Base-by-base conservation (phyloP, 2,888 invertebrate genomes). In the Leptogaster cylindrica region DNA sequence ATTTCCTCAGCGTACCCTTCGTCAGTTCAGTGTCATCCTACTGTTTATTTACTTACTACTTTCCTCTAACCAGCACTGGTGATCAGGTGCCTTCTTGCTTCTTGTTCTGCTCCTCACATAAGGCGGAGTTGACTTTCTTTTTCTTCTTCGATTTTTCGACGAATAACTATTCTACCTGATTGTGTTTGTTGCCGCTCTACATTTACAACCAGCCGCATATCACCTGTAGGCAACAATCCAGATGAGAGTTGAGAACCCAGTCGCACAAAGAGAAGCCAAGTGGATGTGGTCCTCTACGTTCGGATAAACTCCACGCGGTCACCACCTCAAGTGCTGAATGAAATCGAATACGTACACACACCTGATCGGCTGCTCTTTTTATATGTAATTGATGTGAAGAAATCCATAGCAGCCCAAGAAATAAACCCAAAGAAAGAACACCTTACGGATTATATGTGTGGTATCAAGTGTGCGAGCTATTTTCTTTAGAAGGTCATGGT, bases 401-500 rank as follows among this genome's bases (percentile, higher is more conserved):
- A 58, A 63, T 48, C 46, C 33, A 64, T 64, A 64, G 46, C 7
- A 12, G 14, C 46, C n/a, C 7, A 46, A 28, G 41, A 63, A 48
- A 44, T 33, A 64, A 31, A 65, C 50, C 50, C 51, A 36, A 70
- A 65, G 69, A 67, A 70, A 67, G 69, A 67, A 67, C 69, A 70
- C 69, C 69, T 65, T 70, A 70, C 51, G 55, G 67, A 61, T 51
- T 63, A 31, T 52, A 39, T 44, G 50, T 63, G 67, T 74, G 75
- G 75, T 76, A 74, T 76, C 74, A 76, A 74, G 74, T 77, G 76
- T 74, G 74, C 76, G 77, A 76, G 74, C 76, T 77, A 76, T 77
- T 75, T 76, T 75, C 74, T 74, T 71, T 75, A 77, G 78, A 79
- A 79, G 79, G 79, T 79, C 79, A 79, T 79, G 79, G 79, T 76